Conservation (phyloP, 2,888 invertebrate genomes). For the Melipona bicolor region DNA sequence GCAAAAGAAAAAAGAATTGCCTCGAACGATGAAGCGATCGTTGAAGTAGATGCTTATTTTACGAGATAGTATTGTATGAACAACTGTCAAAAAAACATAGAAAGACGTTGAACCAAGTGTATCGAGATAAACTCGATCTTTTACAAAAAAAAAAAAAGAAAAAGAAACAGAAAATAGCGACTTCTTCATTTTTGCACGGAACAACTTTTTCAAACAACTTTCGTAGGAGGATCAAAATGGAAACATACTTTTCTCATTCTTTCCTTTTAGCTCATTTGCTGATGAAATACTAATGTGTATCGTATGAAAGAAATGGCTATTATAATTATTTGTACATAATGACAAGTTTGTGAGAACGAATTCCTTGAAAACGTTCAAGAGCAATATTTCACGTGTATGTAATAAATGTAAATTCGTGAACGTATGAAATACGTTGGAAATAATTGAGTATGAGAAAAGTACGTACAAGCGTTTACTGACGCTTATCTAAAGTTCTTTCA, state of each 20-base stretch:
- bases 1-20: too few relatives aligned
- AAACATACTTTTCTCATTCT: not conserved
- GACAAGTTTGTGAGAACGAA: slow-evolving; percentile 15
- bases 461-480: not conserved
- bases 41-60: too few relatives aligned
- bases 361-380: not conserved
- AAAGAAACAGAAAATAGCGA: too few relatives aligned
- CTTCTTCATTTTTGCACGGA: too few relatives aligned
- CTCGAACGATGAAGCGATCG: too few relatives aligned
- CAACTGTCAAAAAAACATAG: too few relatives aligned
- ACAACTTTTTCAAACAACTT: too few relatives aligned
- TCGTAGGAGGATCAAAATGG: not conserved
- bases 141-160: too few relatives aligned
- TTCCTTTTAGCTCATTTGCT: not conserved
- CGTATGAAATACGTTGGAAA: not conserved
- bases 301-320: not conserved
- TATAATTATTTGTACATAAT: slow-evolving; percentile 37
- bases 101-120: too few relatives aligned
- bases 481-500: not conserved
- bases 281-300: not conserved
- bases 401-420: not conserved
- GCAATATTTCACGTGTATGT: not conserved
- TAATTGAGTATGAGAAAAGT: not conserved
- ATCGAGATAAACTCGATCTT: too few relatives aligned
- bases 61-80: too few relatives aligned